These are phyloP conservation scores for Lophochroa leadbeateri DNA, from an alignment of 2,113 vertebrate species.

Conservation along the genomic window DNA sequence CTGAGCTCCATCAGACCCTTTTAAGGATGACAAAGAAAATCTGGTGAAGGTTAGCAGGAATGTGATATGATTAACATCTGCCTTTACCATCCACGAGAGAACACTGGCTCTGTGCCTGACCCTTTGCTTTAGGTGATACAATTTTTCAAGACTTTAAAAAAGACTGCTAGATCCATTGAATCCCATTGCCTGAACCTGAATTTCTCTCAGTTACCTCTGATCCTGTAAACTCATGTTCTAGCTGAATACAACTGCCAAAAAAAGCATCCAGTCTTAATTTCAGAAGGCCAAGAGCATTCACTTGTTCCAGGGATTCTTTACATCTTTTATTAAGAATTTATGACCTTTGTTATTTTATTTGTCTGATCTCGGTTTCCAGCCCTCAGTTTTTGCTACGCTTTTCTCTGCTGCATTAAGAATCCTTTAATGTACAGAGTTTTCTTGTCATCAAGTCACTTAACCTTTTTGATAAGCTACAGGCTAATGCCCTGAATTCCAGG, in stretches of 20 bases:
- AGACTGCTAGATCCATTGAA: not conserved
- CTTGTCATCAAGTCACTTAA: not conserved
- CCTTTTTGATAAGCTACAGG: not conserved
- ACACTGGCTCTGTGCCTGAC: not conserved
- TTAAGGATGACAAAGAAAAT: conserved; percentile 51
- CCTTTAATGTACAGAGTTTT: not conserved
- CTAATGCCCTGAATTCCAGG: not conserved
- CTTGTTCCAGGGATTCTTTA: not conserved
- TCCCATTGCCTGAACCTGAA: not conserved
- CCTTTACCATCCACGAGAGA: not conserved
- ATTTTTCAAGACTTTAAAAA: not conserved
- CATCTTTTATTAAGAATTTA: not conserved
- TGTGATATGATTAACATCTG: conserved; percentile 40
- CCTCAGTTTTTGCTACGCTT: not conserved
- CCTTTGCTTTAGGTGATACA: not conserved
- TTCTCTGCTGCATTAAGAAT: not conserved
- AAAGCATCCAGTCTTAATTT: not conserved
- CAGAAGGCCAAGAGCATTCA: not conserved
- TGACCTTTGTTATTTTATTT: not conserved
- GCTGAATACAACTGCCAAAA: not conserved
- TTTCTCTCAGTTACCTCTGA: not conserved
- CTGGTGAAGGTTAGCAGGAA: conserved; percentile 36
- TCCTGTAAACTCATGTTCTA: not conserved
- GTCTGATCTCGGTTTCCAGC: not conserved
- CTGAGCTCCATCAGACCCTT: conserved; percentile 42